Evolutionary conservation across 2,113 vertebrate species (phyloP).

Genomic region (Antigone vipio): DNA sequence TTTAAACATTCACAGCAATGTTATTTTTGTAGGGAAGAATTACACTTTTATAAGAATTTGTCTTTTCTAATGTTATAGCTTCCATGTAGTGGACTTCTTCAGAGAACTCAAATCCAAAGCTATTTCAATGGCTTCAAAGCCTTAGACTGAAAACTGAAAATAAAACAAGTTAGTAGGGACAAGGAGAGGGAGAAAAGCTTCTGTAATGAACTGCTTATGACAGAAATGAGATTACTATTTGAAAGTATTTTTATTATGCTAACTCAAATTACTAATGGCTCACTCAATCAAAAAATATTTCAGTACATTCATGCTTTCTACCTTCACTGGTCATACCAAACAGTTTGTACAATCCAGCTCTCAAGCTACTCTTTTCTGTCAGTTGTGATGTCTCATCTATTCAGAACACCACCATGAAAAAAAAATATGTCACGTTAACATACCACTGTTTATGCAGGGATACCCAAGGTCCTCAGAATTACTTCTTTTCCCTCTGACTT

Average conservation of each 20-base stretch:
- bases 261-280: neutral
- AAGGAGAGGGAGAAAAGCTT: neutral
- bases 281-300: neutral
- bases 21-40: neutral
- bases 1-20: neutral
- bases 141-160: neutral
- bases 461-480: neutral
- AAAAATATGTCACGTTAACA: neutral
- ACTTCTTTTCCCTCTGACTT: neutral
- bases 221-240: neutral
- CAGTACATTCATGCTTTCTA: neutral
- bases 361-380: neutral
- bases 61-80: neutral
- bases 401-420: neutral
- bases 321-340: neutral
- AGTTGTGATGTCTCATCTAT: neutral
- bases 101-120: neutral
- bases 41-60: neutral
- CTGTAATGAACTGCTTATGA: neutral
- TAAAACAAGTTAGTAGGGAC: neutral
- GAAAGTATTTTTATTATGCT: neutral
- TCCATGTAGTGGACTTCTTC: neutral
- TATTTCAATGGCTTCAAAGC: neutral
- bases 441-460: neutral
- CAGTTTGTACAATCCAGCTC: neutral